These are phyloP conservation scores for Lepisosteus oculatus DNA, from an alignment of 2,113 vertebrate species.

Conservation along the genomic window DNA sequence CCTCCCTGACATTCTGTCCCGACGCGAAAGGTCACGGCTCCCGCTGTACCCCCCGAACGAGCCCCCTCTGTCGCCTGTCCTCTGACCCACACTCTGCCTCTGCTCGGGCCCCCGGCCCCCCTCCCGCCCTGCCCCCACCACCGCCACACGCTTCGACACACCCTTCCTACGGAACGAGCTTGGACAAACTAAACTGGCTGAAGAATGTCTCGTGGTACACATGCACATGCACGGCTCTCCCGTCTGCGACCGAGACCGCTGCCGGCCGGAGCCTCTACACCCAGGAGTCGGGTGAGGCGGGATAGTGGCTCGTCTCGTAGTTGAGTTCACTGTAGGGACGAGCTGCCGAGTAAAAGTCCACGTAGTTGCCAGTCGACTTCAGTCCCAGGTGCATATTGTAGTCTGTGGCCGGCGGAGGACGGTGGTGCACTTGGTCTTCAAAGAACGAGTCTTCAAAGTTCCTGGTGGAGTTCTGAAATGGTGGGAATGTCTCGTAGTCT, in stretches of 20 bases:
- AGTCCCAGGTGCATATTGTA: conserved; percentile 99
- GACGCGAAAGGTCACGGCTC: conserved; percentile 46
- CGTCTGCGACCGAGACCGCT: conserved; percentile 29
- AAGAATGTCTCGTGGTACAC: conserved; percentile 81
- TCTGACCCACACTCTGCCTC: background rate
- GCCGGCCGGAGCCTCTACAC: conserved; percentile 70
- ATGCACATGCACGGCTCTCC: conserved; percentile 96
- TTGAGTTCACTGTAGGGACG: conserved; percentile 99
- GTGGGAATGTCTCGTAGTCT: conserved; percentile 92
- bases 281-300: conserved; percentile 98
- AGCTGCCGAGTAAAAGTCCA: conserved; percentile 98
- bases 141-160: conserved; percentile 46
- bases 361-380: conserved; percentile 98
- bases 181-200: conserved; percentile 79
- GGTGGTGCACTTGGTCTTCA: conserved; percentile 85
- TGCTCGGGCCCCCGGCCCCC: conserved; percentile 25
- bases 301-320: conserved; percentile 99
- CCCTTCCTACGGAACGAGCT: conserved; percentile 78
- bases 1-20: conserved; percentile 47
- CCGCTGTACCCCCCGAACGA: conserved; percentile 7
- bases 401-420: conserved; percentile 80
- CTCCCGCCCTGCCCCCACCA: conserved; percentile 25
- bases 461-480: conserved; percentile 89
- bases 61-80: conserved; percentile 10
- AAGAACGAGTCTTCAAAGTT: conserved; percentile 92